phyloP scores from a whole-genome alignment of 2,888 invertebrate genomes.

The Macaria notata region DNA sequence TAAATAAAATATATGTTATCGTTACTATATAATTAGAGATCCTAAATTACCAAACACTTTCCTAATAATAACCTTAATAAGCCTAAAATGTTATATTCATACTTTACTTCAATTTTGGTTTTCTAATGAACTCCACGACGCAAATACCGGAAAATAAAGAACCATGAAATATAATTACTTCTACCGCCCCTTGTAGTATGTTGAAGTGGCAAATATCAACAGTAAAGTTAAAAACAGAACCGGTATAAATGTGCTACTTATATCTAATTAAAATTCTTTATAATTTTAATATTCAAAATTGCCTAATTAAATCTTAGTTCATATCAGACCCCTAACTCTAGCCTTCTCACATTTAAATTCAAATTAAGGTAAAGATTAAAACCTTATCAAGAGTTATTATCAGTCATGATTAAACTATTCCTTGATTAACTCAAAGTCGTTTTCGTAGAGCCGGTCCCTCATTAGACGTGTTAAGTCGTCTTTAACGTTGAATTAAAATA shows the following conservation, averaged over 20 bases:
- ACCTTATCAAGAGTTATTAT: conserved; percentile 33
- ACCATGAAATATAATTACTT: conserved; percentile 8
- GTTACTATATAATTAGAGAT: no score
- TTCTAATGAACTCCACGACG: conserved; percentile 8
- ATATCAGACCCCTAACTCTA: conserved; percentile 8
- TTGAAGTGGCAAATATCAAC: conserved; percentile 9
- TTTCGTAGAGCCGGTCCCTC: conserved; percentile 35
- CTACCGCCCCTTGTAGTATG: conserved; percentile 3
- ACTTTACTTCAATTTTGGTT: no score
- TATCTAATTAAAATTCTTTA: conserved; percentile 22
- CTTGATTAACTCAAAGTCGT: conserved; percentile 29
- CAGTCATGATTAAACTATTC: conserved; percentile 29
- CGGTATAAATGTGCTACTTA: not conserved
- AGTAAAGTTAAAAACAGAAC: not conserved
- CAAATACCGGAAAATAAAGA: conserved; percentile 6
- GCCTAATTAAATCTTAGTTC: conserved; percentile 21
- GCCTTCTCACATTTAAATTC: conserved; percentile 30
- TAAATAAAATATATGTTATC: no score
- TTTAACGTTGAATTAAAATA: conserved; percentile 33
- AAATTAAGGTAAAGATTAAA: conserved; percentile 28
- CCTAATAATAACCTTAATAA: no score
- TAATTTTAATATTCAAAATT: conserved; percentile 21
- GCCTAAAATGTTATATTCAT: no score
- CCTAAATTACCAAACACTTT: no score
- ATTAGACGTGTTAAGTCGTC: conserved; percentile 41